Base-by-base conservation (phyloP, 2,888 invertebrate species). In the Diogma glabrata region DNA sequence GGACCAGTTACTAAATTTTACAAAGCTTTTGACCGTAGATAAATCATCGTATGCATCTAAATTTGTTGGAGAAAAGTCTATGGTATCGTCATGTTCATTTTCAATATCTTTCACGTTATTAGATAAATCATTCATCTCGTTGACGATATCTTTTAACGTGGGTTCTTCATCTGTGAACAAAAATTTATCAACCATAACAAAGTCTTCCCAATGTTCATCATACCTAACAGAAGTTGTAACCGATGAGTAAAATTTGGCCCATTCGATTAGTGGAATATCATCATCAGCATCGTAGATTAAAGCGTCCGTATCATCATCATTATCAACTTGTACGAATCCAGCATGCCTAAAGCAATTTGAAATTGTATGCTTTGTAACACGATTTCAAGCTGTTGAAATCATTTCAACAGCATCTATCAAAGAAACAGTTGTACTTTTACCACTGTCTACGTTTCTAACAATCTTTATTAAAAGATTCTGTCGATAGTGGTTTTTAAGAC, bases 401-500 rank as follows among this genome's bases (percentile, higher is more conserved):
- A 19, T 17, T n/a, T n/a, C n/a, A n/a, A n/a, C n/a, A n/a, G n/a
- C n/a, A n/a, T n/a, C n/a, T n/a, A n/a, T n/a, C n/a, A n/a, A n/a
- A n/a, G n/a, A n/a, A n/a, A n/a, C n/a, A n/a, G n/a, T n/a, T n/a
- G n/a, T n/a, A n/a, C n/a, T n/a, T n/a, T n/a, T n/a, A 19, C n/a
- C 40, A 4, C 40, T 17, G 19, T 7, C 19, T 10, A 40, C 19
- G n/a, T 40, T 40, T 40, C 40, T 40, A 9, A 40, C 17, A 8
- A 40, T 19, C 12, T 43, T 22, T 4, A 43, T 16, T 23, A 50
- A n/a, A 16, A 40, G 40, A 10, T 17, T 14, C n/a, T 26, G 23
- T 52, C 56, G 51, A 43, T 57, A 60, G 51, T 64, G 49, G 24
- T 30, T 19, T 49, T 61, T 61, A 17, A 57, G 47, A 50, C 52